Evolutionary conservation across 92 coral and sea anemone species (phyloP).

Genomic region (Metridium senile): DNA sequence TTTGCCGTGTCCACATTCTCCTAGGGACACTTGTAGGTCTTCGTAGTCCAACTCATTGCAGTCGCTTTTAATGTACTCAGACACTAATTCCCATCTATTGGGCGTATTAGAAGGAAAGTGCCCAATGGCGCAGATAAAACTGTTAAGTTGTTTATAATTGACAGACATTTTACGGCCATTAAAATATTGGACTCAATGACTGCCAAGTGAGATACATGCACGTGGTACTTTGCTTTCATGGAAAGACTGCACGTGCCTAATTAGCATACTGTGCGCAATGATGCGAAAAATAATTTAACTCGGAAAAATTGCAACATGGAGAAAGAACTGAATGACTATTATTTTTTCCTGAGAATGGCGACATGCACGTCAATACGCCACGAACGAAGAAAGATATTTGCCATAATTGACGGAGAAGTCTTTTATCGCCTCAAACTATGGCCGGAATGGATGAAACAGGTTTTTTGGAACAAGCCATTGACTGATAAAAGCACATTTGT

Average conservation of each 20-base stretch:
- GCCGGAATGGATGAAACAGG: not conserved
- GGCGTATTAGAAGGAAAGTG: not conserved
- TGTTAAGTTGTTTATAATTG: not conserved
- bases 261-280: not conserved
- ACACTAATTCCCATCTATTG: slow-evolving; percentile 2
- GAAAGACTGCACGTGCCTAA: not conserved
- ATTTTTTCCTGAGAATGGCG: not conserved
- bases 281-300: no score
- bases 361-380: not conserved
- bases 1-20: not conserved
- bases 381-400: not conserved
- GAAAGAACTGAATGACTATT: not conserved
- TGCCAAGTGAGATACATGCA: no score
- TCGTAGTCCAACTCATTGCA: not conserved
- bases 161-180: not conserved
- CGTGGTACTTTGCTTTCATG: no score
- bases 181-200: not conserved
- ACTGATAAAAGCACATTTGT: not conserved
- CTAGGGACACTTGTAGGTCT: not conserved
- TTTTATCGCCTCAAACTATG: not conserved
- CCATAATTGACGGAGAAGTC: not conserved
- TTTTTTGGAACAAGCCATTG: not conserved
- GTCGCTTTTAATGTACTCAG: not conserved
- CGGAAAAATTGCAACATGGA: no score
- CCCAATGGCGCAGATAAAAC: not conserved